A percentile compares a stretch with the other conserved stretches of the same genome.
Conservation (phyloP, 2,888 invertebrate species). For the Merodon equestris region DNA sequence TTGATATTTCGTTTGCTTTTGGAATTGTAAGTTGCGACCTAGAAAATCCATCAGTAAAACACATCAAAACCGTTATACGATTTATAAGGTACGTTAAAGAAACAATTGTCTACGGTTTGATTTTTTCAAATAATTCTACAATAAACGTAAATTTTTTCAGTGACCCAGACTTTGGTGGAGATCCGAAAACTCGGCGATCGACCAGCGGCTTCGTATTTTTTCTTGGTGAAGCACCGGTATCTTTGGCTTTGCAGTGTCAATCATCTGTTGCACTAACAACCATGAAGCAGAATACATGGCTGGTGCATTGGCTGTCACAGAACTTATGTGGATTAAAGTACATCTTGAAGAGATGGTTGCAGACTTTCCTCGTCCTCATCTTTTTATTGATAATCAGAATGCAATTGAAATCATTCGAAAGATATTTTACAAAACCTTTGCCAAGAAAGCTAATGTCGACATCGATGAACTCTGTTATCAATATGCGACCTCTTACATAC, state of each 20-base stretch:
- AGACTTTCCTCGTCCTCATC: not conserved
- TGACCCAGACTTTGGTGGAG: constrained; percentile 59
- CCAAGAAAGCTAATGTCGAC: too few species aligned
- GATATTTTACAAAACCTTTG: constrained; percentile 8
- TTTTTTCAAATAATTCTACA: too few species aligned
- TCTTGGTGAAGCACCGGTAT: too few species aligned
- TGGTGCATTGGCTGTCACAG: not conserved
- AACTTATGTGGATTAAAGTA: not conserved
- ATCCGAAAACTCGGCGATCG: constrained; percentile 46
- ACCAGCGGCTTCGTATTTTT: too few species aligned
- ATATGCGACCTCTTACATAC: too few species aligned
- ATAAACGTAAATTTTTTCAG: constrained; percentile 30
- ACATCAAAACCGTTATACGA: constrained; percentile 16
- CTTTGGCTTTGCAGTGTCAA: not conserved
- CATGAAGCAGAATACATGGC: constrained; percentile 4
- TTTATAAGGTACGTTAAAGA: constrained; percentile 27
- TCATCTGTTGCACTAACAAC: not conserved
- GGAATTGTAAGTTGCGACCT: constrained; percentile 39
- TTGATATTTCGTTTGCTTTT: constrained; percentile 44
- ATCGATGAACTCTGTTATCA: too few species aligned
- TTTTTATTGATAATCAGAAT: constrained; percentile 14
- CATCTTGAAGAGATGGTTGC: constrained; percentile 5
- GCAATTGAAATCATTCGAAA: constrained; percentile 6
- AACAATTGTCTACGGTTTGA: constrained; percentile 18
- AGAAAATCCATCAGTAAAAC: constrained; percentile 11